phyloP scores from a whole-genome alignment of 2,797 vertebrate genomes.

The Microctenopoma lineatum region DNA sequence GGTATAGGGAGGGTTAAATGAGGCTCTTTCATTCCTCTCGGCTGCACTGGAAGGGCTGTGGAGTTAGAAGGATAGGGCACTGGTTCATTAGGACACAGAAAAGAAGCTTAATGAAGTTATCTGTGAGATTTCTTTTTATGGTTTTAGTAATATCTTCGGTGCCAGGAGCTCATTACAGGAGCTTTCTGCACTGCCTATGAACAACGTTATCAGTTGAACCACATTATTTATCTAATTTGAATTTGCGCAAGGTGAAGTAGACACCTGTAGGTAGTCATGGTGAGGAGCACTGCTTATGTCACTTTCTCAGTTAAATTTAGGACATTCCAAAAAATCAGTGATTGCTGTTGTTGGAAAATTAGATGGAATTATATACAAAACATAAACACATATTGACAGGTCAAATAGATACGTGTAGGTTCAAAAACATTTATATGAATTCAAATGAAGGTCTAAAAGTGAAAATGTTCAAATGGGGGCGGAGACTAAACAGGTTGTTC shows the following conservation, averaged over 20 bases:
- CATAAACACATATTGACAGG: background rate
- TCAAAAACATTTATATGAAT: background rate
- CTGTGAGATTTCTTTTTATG: background rate
- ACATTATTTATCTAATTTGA: background rate
- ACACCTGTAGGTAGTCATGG: background rate
- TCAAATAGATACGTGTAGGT: background rate
- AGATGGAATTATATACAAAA: background rate
- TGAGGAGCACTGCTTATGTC: background rate
- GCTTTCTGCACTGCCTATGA: background rate
- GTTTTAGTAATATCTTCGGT: background rate
- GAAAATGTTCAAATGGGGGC: background rate
- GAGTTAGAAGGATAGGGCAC: background rate
- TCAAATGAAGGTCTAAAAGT: background rate
- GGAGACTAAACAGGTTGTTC: too few relatives aligned
- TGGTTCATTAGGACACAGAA: background rate
- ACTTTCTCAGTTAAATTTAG: background rate
- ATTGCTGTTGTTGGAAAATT: background rate
- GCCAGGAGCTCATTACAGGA: background rate
- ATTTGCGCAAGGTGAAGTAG: background rate
- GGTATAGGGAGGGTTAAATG: slow-evolving; percentile 42
- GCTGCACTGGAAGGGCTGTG: slow-evolving; percentile 14
- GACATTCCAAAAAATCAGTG: background rate
- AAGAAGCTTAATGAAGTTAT: slow-evolving; percentile 2
- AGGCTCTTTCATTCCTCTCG: slow-evolving; percentile 35
- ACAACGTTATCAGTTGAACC: background rate